A percentile compares a stretch with the other conserved stretches of the same genome.
These are phyloP conservation scores for Nasonia longicornis DNA, from an alignment of 1,140 invertebrate species.

Conservation along the genomic window DNA sequence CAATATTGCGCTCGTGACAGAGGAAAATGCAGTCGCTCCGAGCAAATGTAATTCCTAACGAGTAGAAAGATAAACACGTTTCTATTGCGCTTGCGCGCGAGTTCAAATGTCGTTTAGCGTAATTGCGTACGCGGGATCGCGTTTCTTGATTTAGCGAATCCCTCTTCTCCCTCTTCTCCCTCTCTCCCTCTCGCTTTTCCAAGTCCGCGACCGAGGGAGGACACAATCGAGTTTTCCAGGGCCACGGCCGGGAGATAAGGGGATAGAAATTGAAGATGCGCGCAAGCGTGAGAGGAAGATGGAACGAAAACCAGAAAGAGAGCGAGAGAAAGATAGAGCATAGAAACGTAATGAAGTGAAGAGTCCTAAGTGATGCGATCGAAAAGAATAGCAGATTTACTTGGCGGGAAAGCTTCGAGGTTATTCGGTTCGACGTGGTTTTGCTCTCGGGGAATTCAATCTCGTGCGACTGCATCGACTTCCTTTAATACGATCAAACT, in stretches of 20 bases:
- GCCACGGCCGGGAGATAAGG: slow-evolving; percentile 12
- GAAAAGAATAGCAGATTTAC: slow-evolving; percentile 28
- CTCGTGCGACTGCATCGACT: slow-evolving; percentile 1
- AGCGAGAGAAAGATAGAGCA: neutral
- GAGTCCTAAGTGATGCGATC: slow-evolving; percentile 28
- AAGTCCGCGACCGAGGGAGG: neutral
- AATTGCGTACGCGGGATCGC: slow-evolving; percentile 41
- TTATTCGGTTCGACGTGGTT: neutral
- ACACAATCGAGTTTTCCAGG: slow-evolving; percentile 32
- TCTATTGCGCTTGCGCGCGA: neutral
- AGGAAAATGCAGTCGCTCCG: neutral
- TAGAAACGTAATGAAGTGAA: slow-evolving; percentile 31
- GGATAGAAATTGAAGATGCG: slow-evolving; percentile 21
- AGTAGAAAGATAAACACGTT: neutral
- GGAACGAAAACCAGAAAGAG: slow-evolving; percentile 3
- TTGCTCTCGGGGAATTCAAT: neutral
- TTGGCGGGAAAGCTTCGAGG: neutral
- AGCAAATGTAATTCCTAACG: slow-evolving; percentile 22
- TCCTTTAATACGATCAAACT: slow-evolving; percentile 1
- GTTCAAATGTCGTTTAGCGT: slow-evolving; percentile 42
- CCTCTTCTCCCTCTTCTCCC: neutral
- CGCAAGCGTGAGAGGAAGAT: neutral
- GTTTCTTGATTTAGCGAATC: slow-evolving; percentile 38
- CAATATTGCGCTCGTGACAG: too few relatives aligned
- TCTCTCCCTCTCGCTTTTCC: neutral